These are phyloP conservation scores for Crotophaga sulcirostris DNA, from an alignment of 2,113 vertebrate species.

Conservation along the genomic window DNA sequence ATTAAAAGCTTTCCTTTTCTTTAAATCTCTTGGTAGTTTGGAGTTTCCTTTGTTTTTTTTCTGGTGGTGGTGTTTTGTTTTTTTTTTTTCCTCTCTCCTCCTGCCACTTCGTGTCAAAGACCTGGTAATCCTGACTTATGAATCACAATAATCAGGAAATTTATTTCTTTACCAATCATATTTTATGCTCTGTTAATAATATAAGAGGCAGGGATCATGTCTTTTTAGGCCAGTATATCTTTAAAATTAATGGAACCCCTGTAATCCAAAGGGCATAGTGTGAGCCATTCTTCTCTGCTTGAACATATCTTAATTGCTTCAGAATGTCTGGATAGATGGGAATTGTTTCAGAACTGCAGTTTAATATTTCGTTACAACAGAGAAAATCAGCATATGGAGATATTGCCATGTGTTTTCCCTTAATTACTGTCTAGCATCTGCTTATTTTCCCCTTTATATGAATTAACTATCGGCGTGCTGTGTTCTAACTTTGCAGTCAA, in stretches of 20 bases:
- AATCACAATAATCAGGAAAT: neutral
- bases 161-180: neutral
- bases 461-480: neutral
- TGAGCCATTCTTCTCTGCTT: neutral
- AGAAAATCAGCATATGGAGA: neutral
- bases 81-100: neutral
- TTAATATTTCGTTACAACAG: neutral
- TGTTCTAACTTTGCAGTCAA: neutral
- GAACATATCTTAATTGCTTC: neutral
- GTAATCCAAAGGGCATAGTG: neutral
- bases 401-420: neutral
- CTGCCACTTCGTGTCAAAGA: neutral
- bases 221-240: neutral
- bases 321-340: neutral
- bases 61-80: too few species aligned
- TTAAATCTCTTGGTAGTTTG: neutral
- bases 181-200: neutral
- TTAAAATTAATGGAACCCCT: neutral
- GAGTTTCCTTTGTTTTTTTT: neutral
- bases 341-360: neutral
- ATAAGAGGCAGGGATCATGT: fast-evolving
- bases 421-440: neutral
- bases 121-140: neutral
- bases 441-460: neutral
- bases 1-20: neutral